Base-by-base conservation (phyloP, 2,888 invertebrate genomes). In the Stomorhina lunata region DNA sequence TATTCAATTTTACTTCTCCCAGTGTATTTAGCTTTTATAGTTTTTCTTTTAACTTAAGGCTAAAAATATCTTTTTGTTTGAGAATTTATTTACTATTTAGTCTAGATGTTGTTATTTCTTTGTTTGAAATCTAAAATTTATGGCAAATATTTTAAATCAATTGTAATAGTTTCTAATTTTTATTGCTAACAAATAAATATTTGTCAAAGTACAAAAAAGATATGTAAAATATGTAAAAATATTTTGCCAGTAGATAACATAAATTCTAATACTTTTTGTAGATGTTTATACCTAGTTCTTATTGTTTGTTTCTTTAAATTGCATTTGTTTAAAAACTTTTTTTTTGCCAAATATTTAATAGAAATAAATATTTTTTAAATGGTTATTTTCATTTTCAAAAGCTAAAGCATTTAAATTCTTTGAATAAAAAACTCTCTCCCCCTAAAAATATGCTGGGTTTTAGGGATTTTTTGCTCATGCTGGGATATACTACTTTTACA, bases 81-180 rank as follows among this genome's bases (percentile, higher is more conserved):
- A 43, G 17, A 43, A 43, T 43, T 43, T 43, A 15, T 43, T n/a
- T n/a, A n/a, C n/a, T n/a, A n/a, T n/a, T n/a, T n/a, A n/a, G n/a
- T n/a, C n/a, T n/a, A n/a, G n/a, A n/a, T n/a, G n/a, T n/a, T n/a
- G n/a, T n/a, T n/a, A n/a, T n/a, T n/a, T n/a, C n/a, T n/a, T n/a
- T n/a, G n/a, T n/a, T n/a, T n/a, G n/a, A n/a, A n/a, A n/a, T n/a
- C n/a, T 48, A 48, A 25, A 25, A 29, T 25, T 50, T 17, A 32
- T 69, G 37, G 53, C 50, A 69, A 37, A 57, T 55, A 43, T 71
- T 53, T 71, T 22, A 45, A 43, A 45, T 25, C 12, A 66, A 43
- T 20, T 29, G 29, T 37, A 57, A 48, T 84, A 84, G 86, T 85
- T 87, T 84, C 78, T 85, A 86, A 79, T 78, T 81, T 84, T 84